Conservation (phyloP, 1,140 invertebrate genomes). For the Bactericera cockerelli region DNA sequence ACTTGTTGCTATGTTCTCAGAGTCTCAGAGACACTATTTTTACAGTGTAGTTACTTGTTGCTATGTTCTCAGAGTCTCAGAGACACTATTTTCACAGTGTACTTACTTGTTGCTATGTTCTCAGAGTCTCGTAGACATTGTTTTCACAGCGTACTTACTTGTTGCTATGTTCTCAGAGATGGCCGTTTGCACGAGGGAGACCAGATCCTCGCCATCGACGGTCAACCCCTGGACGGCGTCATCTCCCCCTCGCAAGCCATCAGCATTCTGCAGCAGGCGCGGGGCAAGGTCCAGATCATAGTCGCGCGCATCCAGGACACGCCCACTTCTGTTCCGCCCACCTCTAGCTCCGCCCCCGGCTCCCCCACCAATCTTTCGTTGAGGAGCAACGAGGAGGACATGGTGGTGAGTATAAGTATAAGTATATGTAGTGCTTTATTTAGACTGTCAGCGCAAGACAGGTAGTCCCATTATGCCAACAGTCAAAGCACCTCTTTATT, state of each 20-base stretch:
- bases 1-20: too few species aligned
- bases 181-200: conserved; percentile 63
- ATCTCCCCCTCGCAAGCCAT: conserved; percentile 79
- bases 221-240: conserved; percentile 62
- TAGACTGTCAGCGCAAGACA: too few species aligned
- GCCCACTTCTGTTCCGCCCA: conserved; percentile 15
- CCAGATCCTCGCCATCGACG: conserved; percentile 78
- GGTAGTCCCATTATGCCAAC: too few species aligned
- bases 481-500: too few species aligned
- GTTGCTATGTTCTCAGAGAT: conserved; percentile 41
- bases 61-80: too few species aligned
- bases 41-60: too few species aligned
- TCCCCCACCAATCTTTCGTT: conserved; percentile 44
- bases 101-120: too few species aligned
- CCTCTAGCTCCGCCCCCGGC: conserved; percentile 21
- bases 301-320: conserved; percentile 36
- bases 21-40: too few species aligned
- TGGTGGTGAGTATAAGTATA: conserved; percentile 47
- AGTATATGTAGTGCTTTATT: too few species aligned
- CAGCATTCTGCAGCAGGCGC: conserved; percentile 60
- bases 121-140: too few species aligned
- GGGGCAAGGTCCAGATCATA: conserved; percentile 55
- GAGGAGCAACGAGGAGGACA: conserved; percentile 54
- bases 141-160: too few species aligned
- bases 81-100: too few species aligned